Base-by-base conservation (phyloP, 2,797 vertebrate genomes). In the Alcedo quadribrachys region DNA sequence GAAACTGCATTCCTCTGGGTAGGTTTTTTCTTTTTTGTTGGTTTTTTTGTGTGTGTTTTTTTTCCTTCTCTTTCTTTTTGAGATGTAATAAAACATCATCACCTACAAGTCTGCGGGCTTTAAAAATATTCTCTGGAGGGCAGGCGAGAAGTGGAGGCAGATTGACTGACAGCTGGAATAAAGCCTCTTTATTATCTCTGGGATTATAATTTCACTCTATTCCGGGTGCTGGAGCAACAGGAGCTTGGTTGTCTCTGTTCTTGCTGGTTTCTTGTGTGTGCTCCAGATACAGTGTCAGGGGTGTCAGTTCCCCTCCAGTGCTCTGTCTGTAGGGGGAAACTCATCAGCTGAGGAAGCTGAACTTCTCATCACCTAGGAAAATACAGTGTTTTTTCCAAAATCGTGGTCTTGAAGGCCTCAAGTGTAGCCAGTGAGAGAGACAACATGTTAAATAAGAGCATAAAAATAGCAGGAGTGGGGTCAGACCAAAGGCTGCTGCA, bases 61-160 rank as follows among this genome's bases (percentile, higher is more conserved):
- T 48, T 54, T 46, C 16, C 24, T n/a, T 6, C 45, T 62, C 58
- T 66, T 81, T 90, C 30, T 71, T 87, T 89, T 87, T 65, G 90
- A 89, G 92, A 40, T 63, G 81, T 76, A 94, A 85, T 96, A 92
- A 94, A 94, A 94, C 93, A 94, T 95, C 94, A 93, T 94, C 91
- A 94, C 92, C 86, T 95, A 83, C 90, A 54, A 81, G 84, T 58
- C 92, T 96, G 90, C 0, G 70, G 93, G 62, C 91, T 91, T 86
- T 80, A 61, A 60, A 89, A 55, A 6, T 70, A 27, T 92, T 89
- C 94, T 93, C 90, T 2, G 9, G 90, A 82, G 95, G 63, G 76
- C 51, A 67, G 86, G 90, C 0, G 74, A 85, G 86, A 93, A 94
- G 95, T 95, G 95, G 87, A 89, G 81, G 89, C 55, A 71, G 88